Evolutionary conservation across 2,797 vertebrate species (phyloP).

Genomic region (Xyrichtys novacula): DNA sequence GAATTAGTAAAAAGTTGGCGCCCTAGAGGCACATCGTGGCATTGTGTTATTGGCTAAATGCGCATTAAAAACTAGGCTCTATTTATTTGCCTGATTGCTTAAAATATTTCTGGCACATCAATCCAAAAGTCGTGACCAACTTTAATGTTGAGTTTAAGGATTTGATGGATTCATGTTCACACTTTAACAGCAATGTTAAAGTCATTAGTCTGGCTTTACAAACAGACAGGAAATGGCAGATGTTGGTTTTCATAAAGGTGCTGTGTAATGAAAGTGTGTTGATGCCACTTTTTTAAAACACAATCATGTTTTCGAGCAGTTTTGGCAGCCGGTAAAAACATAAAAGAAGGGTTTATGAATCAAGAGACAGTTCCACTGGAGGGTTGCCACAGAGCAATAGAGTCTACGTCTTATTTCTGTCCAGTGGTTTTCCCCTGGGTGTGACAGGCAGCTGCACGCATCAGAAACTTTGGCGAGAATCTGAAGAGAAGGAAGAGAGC

Average conservation of each 20-base stretch:
- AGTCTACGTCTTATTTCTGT: constrained; percentile 41
- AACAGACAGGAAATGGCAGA: neutral
- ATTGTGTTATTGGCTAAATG: no score
- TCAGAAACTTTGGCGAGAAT: constrained; percentile 51
- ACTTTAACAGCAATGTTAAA: no score
- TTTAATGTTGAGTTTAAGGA: no score
- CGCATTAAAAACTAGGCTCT: no score
- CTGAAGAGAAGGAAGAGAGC: constrained; percentile 47
- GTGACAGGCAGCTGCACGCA: constrained; percentile 56
- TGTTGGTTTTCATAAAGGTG: neutral
- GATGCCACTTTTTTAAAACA: constrained; percentile 3
- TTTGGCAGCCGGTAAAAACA: constrained; percentile 20
- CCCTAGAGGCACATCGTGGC: no score
- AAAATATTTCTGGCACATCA: no score
- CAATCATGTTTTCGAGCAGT: constrained; percentile 18
- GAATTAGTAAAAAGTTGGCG: no score
- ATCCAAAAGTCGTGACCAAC: no score
- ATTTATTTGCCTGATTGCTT: no score
- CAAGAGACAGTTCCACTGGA: constrained; percentile 11
- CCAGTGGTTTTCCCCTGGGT: constrained; percentile 41
- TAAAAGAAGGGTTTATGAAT: constrained; percentile 13
- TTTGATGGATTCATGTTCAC: no score
- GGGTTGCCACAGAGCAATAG: constrained; percentile 12
- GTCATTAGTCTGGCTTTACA: no score
- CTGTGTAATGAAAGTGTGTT: neutral